Conservation (phyloP, 2,888 invertebrate species). For the Dendrolimus pini region DNA sequence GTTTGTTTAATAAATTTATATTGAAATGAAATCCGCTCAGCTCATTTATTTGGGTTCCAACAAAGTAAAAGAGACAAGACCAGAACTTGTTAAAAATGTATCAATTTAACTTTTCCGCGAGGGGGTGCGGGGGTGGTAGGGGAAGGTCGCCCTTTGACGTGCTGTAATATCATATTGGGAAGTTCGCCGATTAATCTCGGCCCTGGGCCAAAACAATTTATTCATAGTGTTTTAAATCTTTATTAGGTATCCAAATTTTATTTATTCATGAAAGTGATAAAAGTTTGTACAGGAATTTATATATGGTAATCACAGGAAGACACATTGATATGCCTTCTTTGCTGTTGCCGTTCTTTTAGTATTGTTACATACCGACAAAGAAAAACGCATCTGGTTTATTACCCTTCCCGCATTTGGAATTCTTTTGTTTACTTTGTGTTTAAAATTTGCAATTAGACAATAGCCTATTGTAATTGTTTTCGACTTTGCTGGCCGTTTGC, state of each 20-base stretch:
- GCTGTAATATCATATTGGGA: constrained; percentile 35
- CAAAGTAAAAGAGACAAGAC: constrained; percentile 16
- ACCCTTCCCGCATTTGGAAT: too few relatives aligned
- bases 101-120: constrained; percentile 50
- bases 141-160: constrained; percentile 35
- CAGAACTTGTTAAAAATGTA: constrained; percentile 51
- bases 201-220: neutral
- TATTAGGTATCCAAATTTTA: neutral
- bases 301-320: too few relatives aligned
- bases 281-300: neutral
- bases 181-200: constrained; percentile 34
- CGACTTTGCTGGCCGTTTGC: too few relatives aligned
- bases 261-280: neutral
- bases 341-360: too few relatives aligned
- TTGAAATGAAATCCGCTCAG: constrained; percentile 2
- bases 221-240: neutral
- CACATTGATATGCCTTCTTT: too few relatives aligned
- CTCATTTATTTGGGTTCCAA: constrained; percentile 15
- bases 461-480: too few relatives aligned
- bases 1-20: too few relatives aligned
- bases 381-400: too few relatives aligned
- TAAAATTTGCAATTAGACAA: too few relatives aligned
- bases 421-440: too few relatives aligned
- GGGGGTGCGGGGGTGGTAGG: constrained; percentile 23
- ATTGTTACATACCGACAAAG: too few relatives aligned